Base-by-base conservation (phyloP, 2,797 vertebrate genomes). In the Cyclura pinguis region DNA sequence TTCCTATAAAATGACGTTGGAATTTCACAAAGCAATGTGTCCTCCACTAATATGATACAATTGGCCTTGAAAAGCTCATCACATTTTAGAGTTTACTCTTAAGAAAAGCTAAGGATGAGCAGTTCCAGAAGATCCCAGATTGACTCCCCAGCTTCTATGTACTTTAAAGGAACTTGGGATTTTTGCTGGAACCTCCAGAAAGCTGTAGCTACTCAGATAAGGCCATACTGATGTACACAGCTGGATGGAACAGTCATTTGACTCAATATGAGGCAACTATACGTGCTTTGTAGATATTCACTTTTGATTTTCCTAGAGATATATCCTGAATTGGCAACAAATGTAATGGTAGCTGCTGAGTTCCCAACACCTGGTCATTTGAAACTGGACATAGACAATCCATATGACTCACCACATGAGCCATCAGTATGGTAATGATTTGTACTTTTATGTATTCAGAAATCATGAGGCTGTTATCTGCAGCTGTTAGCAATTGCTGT, bases 401-500 rank as follows among this genome's bases (percentile, higher is more conserved):
- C 64, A 16, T 85, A 57, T 5, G 90, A 87, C 78, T 6, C 80
- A 32, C 2, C 12, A 77, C 1, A 0, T 32, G 74, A 91, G 62
- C 87, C 64, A 1, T 59, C 85, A 13, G 86, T 81, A 81, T 2
- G 89, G 42, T 27, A n/a, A 92, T 4, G 78, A 4, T 55, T 92
- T 76, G 76, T 85, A 59, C 3, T 38, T 90, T 88, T 22, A 6
- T 0, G 32, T 24, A 59, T 52, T 93, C 93, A 86, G 69, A 86
- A 92, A 64, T n/a, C 1, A 9, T 0, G 0, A 69, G 52, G 47
- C 0, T 89, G 72, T 84, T 90, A 87, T 91, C 87, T 74, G 62
- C 72, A 93, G 88, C 92, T 91, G 89, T 22, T 91, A 59, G 85
- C 85, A 0, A 42, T 93, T 38, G 62, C 77, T 59, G 0, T 57